Conservation (phyloP, 37 sponge, comb jelly and placozoan genomes). For the Dysidea cf. avara region DNA sequence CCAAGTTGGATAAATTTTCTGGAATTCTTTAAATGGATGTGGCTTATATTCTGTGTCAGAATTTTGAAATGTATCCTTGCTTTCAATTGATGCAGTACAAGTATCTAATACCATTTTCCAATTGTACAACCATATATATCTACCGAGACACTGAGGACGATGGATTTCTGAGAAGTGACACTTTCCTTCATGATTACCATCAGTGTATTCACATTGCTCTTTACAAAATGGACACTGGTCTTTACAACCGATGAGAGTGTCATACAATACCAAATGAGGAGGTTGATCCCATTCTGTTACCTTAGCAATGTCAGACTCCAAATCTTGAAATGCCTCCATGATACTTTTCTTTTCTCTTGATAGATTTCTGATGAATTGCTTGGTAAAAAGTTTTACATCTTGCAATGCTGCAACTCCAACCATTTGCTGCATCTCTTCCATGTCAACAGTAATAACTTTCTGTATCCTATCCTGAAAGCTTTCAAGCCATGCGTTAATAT, state of each 20-base stretch:
- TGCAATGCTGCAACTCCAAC: background rate
- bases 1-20: constrained; percentile 4
- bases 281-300: background rate
- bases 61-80: background rate
- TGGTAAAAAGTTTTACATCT: constrained; percentile 16
- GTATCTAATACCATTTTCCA: constrained; percentile 7
- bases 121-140: background rate
- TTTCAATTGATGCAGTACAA: background rate
- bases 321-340: background rate
- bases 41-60: background rate
- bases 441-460: no score
- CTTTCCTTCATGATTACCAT: constrained; percentile 1
- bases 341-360: background rate
- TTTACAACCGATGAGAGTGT: background rate
- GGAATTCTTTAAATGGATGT: background rate
- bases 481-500: no score
- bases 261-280: constrained; percentile 2
- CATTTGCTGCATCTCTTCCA: no score
- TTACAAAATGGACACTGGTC: constrained; percentile 12
- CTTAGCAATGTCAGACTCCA: background rate
- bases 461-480: no score
- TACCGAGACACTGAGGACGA: constrained; percentile 14
- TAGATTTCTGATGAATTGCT: background rate
- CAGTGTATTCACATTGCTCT: constrained; percentile 17
- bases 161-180: background rate